phyloP scores from a whole-genome alignment of 2,113 vertebrate species.

The Pterophyllum scalare region DNA sequence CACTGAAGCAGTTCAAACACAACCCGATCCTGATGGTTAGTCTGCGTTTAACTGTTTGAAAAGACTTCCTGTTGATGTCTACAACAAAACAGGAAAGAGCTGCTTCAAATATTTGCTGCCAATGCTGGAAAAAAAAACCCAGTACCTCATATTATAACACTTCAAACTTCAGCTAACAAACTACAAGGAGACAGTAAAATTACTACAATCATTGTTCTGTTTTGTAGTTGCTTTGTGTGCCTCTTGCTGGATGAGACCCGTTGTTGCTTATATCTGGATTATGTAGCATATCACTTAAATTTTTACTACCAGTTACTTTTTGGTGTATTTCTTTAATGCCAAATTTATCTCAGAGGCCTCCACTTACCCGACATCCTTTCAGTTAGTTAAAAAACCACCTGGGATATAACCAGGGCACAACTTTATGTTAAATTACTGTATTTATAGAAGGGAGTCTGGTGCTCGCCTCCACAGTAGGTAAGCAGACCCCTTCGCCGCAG shows the following conservation, averaged over 20 bases:
- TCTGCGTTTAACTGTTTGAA: neutral
- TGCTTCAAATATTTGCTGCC: neutral
- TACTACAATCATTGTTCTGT: neutral
- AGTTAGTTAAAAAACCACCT: accelerated
- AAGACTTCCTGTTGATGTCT: neutral
- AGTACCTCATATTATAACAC: neutral
- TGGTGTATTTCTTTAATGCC: neutral
- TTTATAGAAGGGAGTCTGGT: neutral
- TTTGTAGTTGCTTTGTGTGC: neutral
- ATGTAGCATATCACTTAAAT: accelerated
- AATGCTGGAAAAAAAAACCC: neutral
- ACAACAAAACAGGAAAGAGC: neutral
- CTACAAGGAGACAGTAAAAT: neutral
- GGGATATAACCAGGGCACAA: accelerated
- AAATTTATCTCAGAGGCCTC: neutral
- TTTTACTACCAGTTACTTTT: neutral
- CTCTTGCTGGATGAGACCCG: no score
- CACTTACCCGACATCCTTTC: neutral
- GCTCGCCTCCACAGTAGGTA: neutral
- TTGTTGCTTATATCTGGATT: neutral
- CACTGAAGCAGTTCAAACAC: neutral
- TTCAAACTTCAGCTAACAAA: neutral
- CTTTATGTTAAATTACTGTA: neutral
- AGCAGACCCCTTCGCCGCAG: neutral
- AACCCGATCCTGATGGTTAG: neutral